Evolutionary conservation across 2,113 vertebrate species (phyloP).

Genomic region (Lucifuga dentata): DNA sequence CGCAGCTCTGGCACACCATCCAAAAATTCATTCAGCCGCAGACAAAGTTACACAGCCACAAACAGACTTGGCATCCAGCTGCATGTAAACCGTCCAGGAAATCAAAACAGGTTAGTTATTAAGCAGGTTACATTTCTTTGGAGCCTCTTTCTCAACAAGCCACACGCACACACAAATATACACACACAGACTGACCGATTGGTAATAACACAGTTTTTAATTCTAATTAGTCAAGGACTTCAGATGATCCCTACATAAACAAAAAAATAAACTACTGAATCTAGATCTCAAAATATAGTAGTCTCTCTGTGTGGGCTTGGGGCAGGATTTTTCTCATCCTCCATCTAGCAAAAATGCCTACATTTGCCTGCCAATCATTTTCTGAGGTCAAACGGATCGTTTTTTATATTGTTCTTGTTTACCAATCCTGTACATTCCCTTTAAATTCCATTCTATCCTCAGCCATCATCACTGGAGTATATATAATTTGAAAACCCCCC

Average conservation of each 20-base stretch:
- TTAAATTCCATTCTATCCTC: conserved; percentile 34
- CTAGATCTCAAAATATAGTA: conserved; percentile 12
- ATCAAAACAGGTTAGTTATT: no score
- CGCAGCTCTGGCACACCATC: conserved; percentile 60
- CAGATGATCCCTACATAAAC: background rate
- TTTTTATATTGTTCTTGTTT: conserved; percentile 36
- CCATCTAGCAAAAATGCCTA: conserved; percentile 15
- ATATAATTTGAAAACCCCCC: conserved; percentile 37
- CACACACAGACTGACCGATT: conserved; percentile 8
- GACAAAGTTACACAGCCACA: conserved; percentile 50
- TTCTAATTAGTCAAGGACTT: background rate
- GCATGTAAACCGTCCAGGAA: background rate
- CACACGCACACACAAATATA: background rate
- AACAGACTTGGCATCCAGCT: conserved; percentile 47
- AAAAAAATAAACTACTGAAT: conserved; percentile 1
- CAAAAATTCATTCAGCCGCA: conserved; percentile 48
- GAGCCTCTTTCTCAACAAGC: background rate
- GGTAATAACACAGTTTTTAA: background rate
- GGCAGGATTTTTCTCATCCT: conserved; percentile 15
- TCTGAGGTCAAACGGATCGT: conserved; percentile 30
- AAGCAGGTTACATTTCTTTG: no score
- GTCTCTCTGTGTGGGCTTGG: conserved; percentile 3
- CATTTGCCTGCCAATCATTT: conserved; percentile 21
- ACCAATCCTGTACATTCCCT: conserved; percentile 9
- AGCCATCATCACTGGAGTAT: conserved; percentile 34